phyloP scores from a whole-genome alignment of 2,797 vertebrate genomes.

The Peromyscus melanophrys region DNA sequence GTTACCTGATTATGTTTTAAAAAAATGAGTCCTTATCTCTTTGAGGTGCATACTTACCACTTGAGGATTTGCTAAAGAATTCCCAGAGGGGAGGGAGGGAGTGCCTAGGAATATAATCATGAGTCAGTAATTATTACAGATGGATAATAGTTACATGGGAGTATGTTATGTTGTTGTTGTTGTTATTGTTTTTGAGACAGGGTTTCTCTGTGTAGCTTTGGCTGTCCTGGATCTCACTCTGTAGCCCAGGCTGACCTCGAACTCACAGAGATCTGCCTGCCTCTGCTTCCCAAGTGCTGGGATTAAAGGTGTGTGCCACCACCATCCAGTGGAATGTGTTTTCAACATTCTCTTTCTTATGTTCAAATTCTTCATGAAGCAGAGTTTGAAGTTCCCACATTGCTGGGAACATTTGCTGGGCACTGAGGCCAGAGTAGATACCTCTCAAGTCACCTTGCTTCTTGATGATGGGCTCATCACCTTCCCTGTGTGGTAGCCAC shows the following conservation, averaged over 20 bases:
- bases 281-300: too few relatives aligned
- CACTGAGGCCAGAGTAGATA: background rate
- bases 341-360: background rate
- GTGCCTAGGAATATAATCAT: background rate
- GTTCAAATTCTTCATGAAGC: slow-evolving; percentile 26
- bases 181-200: too few relatives aligned
- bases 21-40: slow-evolving; percentile 5
- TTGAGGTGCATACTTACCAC: background rate
- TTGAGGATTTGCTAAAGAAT: slow-evolving; percentile 12
- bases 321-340: background rate
- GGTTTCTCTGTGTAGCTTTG: too few relatives aligned
- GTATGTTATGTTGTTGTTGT: background rate
- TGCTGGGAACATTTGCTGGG: background rate
- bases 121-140: slow-evolving; percentile 24
- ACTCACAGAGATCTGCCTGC: too few relatives aligned
- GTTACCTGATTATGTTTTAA: background rate
- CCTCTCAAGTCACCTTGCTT: background rate
- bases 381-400: background rate
- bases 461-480: background rate
- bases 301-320: too few relatives aligned
- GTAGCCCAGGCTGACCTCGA: too few relatives aligned
- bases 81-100: background rate
- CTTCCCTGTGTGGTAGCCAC: background rate
- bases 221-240: too few relatives aligned
- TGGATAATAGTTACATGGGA: background rate